Conservation (phyloP, 2,888 invertebrate species). For the Eilema griseolum region DNA sequence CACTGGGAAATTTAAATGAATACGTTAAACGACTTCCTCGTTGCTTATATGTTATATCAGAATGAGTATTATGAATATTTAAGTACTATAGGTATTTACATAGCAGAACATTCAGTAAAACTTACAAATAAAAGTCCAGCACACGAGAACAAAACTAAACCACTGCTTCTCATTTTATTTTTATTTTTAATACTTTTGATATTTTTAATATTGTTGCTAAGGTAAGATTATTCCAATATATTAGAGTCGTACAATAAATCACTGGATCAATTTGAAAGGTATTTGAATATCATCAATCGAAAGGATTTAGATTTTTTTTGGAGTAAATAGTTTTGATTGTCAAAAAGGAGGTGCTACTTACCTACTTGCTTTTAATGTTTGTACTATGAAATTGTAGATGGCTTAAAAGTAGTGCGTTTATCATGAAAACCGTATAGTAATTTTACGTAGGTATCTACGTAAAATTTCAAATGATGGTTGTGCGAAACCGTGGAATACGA, state of each 20-base stretch:
- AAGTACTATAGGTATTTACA: not conserved
- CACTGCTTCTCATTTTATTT: constrained; percentile 71
- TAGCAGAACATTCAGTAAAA: not conserved
- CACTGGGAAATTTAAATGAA: no score
- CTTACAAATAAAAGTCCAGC: constrained; percentile 78
- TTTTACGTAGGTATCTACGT: no score
- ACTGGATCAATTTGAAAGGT: constrained; percentile 48
- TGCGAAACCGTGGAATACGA: no score
- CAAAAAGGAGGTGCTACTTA: not conserved
- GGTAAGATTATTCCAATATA: constrained; percentile 39
- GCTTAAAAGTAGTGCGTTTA: no score
- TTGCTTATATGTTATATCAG: no score
- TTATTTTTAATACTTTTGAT: constrained; percentile 51
- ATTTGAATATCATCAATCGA: constrained; percentile 50
- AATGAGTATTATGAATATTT: no score
- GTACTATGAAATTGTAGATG: not conserved
- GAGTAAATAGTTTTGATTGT: not conserved
- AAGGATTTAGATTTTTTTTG: constrained; percentile 19
- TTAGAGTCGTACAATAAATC: constrained; percentile 41
- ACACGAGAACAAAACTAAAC: constrained; percentile 74
- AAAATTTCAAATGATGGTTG: no score
- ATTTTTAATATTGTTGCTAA: constrained; percentile 28
- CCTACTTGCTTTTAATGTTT: not conserved
- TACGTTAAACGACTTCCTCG: no score
- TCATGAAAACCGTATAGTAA: no score